A percentile compares a stretch with the other conserved stretches of the same genome.
These are phyloP conservation scores for Galaxea fascicularis DNA, from an alignment of 92 coral and sea anemone species.

Conservation along the genomic window DNA sequence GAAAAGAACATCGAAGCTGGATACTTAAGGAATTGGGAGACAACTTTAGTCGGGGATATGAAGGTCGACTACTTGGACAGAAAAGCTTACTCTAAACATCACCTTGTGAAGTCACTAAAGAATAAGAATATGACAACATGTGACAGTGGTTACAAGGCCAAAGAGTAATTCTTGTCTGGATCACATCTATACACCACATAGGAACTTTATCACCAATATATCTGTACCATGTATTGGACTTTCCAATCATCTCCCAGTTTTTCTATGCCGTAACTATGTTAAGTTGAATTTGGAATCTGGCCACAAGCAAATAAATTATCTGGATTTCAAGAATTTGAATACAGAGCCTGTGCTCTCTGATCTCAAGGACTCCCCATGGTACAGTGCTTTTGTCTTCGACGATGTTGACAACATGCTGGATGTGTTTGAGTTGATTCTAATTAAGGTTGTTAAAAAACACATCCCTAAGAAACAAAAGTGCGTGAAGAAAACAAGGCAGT, in stretches of 20 bases:
- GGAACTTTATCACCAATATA: conserved; percentile 30
- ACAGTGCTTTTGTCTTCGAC: conserved; percentile 11
- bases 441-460: conserved; percentile 36
- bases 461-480: conserved; percentile 44
- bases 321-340: conserved; percentile 51
- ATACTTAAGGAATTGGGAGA: conserved; percentile 36
- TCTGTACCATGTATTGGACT: conserved; percentile 50
- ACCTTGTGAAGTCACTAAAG: conserved; percentile 57
- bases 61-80: conserved; percentile 61
- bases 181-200: conserved; percentile 66
- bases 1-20: conserved; percentile 42
- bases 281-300: conserved; percentile 26
- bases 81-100: conserved; percentile 50
- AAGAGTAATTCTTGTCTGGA: conserved; percentile 69
- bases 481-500: conserved; percentile 44
- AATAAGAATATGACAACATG: conserved; percentile 63
- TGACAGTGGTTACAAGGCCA: conserved; percentile 66
- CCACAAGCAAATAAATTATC: conserved; percentile 41
- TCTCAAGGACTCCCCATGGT: conserved; percentile 25
- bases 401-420: conserved; percentile 13
- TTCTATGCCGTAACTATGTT: conserved; percentile 58
- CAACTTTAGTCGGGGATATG: conserved; percentile 60
- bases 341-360: conserved; percentile 15
- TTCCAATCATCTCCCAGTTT: conserved; percentile 62
- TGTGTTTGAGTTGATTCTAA: conserved; percentile 45